These are phyloP conservation scores for Acanthaster planci DNA, from an alignment of 35 echinoderm and acorn worm genomes.

Conservation along the genomic window DNA sequence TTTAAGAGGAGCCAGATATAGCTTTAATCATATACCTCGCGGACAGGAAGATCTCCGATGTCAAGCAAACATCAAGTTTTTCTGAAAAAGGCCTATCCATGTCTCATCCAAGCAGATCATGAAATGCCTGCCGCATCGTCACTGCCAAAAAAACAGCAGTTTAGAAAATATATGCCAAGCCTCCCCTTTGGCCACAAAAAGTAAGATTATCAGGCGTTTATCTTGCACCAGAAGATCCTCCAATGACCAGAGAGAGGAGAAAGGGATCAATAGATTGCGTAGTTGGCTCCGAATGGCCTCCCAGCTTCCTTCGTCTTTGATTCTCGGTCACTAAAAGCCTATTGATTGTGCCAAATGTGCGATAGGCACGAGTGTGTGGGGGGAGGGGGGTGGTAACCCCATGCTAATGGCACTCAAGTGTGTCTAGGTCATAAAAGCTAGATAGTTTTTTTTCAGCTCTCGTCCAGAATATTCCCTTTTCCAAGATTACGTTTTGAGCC, in stretches of 20 bases:
- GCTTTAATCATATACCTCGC: too few relatives aligned
- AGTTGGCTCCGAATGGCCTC: not conserved
- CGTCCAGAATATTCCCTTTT: too few relatives aligned
- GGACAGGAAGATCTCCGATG: too few relatives aligned
- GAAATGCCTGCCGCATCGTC: not conserved
- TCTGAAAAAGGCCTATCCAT: not conserved
- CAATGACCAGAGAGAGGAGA: too few relatives aligned
- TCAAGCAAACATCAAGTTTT: too few relatives aligned
- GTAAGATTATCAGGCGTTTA: not conserved
- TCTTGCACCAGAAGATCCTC: not conserved
- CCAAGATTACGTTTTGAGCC: not conserved
- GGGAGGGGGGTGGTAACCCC: too few relatives aligned
- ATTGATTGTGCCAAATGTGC: constrained; percentile 13
- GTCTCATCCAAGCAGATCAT: constrained; percentile 16
- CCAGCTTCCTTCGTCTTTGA: not conserved
- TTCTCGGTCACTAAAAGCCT: constrained; percentile 17
- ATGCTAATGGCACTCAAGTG: constrained; percentile 26
- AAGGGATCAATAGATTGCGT: not conserved
- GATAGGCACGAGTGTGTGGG: not conserved
- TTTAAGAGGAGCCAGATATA: too few relatives aligned
- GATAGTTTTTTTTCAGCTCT: not conserved
- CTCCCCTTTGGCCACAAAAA: not conserved
- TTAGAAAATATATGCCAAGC: not conserved
- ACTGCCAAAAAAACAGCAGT: not conserved
- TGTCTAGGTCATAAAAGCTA: constrained; percentile 9